A percentile compares a stretch with the other conserved stretches of the same genome.
These are phyloP conservation scores for Sebastolobus altivelis DNA, from an alignment of 2,797 vertebrate genomes.

Conservation along the genomic window DNA sequence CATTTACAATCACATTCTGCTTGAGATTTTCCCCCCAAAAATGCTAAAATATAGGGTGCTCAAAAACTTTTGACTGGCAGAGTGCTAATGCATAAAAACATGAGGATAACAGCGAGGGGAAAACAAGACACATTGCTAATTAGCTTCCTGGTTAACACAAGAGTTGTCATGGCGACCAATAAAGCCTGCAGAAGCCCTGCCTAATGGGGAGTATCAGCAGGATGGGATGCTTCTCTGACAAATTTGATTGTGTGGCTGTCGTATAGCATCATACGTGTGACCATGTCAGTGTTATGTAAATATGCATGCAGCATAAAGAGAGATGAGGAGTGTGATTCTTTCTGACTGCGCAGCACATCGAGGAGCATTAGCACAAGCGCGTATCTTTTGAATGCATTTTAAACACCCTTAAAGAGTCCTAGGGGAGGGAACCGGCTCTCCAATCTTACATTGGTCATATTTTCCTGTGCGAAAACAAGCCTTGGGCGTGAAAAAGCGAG, in stretches of 20 bases:
- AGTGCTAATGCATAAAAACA: slow-evolving; percentile 49
- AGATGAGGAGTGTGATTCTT: slow-evolving; percentile 45
- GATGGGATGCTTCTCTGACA: slow-evolving; percentile 42
- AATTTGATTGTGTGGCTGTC: slow-evolving; percentile 51
- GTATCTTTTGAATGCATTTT: slow-evolving; percentile 48
- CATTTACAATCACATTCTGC: background rate
- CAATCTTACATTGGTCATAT: slow-evolving; percentile 36
- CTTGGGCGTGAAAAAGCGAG: slow-evolving; percentile 32
- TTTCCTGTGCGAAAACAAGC: slow-evolving; percentile 53
- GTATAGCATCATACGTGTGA: background rate
- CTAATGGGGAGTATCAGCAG: slow-evolving; percentile 57
- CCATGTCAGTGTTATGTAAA: slow-evolving; percentile 40
- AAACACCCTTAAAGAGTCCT: slow-evolving; percentile 64
- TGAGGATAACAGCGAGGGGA: slow-evolving; percentile 25
- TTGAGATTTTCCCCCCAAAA: background rate
- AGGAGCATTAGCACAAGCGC: slow-evolving; percentile 16
- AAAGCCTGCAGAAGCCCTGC: slow-evolving; percentile 43
- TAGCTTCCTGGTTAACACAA: slow-evolving; percentile 58
- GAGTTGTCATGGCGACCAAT: slow-evolving; percentile 64
- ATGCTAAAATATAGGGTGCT: slow-evolving; percentile 4
- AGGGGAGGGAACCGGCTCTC: slow-evolving; percentile 21
- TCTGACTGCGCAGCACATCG: slow-evolving; percentile 34
- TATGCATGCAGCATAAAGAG: slow-evolving; percentile 24
- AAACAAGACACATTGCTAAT: slow-evolving; percentile 64
- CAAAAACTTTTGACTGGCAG: slow-evolving; percentile 49